phyloP scores from a whole-genome alignment of 2,113 vertebrate genomes.

The Triplophysa dalaica region DNA sequence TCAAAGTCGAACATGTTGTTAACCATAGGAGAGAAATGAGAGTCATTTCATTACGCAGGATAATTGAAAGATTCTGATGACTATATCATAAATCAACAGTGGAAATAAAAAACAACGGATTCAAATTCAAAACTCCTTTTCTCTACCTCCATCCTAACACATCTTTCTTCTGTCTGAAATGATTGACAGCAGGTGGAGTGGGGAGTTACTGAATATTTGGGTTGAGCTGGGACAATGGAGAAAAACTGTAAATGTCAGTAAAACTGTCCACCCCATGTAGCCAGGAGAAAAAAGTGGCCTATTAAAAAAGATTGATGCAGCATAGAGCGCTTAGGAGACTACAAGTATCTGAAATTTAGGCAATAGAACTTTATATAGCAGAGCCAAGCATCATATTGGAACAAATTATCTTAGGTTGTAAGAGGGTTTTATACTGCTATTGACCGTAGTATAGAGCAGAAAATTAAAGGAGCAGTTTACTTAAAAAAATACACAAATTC shows the following conservation, averaged over 20 bases:
- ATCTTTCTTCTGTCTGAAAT: slow-evolving; percentile 4
- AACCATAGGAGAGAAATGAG: slow-evolving; percentile 10
- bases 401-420: slow-evolving; percentile 3
- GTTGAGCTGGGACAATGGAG: slow-evolving; percentile 28
- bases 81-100: background rate
- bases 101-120: background rate
- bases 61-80: slow-evolving; percentile 24
- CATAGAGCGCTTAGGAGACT: slow-evolving; percentile 19
- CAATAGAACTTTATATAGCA: slow-evolving; percentile 8
- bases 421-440: background rate
- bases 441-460: background rate
- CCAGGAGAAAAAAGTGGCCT: slow-evolving; percentile 38
- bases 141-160: background rate
- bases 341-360: background rate
- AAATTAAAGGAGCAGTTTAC: background rate
- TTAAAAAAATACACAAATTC: background rate
- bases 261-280: slow-evolving; percentile 45
- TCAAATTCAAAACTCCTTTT: slow-evolving; percentile 7
- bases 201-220: slow-evolving; percentile 35
- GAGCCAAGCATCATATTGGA: slow-evolving; percentile 1
- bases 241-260: slow-evolving; percentile 35
- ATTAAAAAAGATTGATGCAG: slow-evolving; percentile 49
- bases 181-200: background rate
- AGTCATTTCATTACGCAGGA: slow-evolving; percentile 26
- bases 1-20: background rate